Base-by-base conservation (phyloP, 2,888 invertebrate species). In the Ctena decussata region DNA sequence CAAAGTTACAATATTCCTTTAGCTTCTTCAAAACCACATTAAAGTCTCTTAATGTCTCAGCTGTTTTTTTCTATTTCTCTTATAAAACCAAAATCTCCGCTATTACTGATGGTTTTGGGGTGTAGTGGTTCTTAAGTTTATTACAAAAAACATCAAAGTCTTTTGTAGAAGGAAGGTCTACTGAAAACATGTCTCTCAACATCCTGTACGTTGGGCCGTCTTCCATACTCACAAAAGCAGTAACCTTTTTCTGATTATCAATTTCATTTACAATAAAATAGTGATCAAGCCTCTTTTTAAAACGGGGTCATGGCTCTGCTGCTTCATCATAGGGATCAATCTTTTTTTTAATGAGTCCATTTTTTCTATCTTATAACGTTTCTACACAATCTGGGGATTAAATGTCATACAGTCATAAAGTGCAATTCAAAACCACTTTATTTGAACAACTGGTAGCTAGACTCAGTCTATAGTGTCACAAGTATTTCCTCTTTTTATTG, bases 31-130 rank as follows among this genome's bases (percentile, higher is more conserved):
- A 39, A 72, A 44, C 80, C 12, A 82, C 76, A 24, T 88, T 73
- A 30, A 85, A 88, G 6, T 80, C 65, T 32, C 37, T 65, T 0
- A 84, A 77, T 0, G 70, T 73, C 65, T 90, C 85, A 60, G 78
- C 89, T 30, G 73, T n/a, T 15, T 49, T 46, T 49, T 87, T n/a
- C n/a, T 86, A 37, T 87, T 83, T n/a, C 87, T 24, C 30, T 87
- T 89, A 70, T 86, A 53, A 60, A 90, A 91, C 0, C 84, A 53
- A 75, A 89, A 88, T 5, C 85, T 88, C 84, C 0, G 89, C 85
- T 2, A 86, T 88, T 18, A 80, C 37, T 11, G 79, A 32, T 0
- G 89, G 84, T 75, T 86, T 83, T 24, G 86, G 89, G 35, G 57
- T 82, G 18, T 80, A 85, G 46, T 89, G 87, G 0, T 75, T 49